phyloP scores from a whole-genome alignment of 2,888 invertebrate species.

The Drosophila birchii region DNA sequence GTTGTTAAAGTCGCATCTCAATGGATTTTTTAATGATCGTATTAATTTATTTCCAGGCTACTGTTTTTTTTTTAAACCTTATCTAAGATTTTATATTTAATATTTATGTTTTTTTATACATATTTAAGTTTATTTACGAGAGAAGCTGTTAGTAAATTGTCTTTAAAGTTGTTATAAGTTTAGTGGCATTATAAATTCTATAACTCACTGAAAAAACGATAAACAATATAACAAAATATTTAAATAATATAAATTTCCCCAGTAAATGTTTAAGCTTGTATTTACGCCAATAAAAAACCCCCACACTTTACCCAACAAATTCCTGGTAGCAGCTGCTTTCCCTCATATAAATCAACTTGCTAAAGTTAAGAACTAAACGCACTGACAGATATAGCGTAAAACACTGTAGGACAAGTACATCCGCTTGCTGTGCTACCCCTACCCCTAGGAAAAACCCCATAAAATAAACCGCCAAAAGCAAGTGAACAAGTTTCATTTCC shows the following conservation, averaged over 20 bases:
- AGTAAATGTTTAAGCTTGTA: not conserved
- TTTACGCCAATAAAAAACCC: not conserved
- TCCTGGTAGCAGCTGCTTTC: not conserved
- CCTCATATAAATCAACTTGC: conserved; percentile 1
- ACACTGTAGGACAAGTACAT: conserved; percentile 10
- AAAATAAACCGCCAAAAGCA: conserved; percentile 57
- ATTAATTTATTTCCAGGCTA: not conserved
- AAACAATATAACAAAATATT: too few species aligned
- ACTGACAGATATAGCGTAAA: conserved; percentile 6
- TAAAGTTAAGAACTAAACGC: conserved; percentile 2
- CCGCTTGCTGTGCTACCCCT: conserved; percentile 4
- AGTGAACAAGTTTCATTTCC: conserved; percentile 38
- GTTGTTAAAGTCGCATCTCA: not conserved
- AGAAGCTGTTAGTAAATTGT: too few species aligned
- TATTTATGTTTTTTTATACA: not conserved
- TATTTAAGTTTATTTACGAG: too few species aligned
- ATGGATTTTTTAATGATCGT: not conserved
- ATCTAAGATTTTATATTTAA: not conserved
- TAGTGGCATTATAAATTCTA: too few species aligned
- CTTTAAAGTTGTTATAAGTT: too few species aligned
- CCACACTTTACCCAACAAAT: not conserved
- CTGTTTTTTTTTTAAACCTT: not conserved
- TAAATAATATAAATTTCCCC: too few species aligned
- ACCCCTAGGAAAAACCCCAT: conserved; percentile 23
- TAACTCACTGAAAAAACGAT: too few species aligned